These are phyloP conservation scores for Platycheirus albimanus DNA, from an alignment of 2,888 invertebrate species.

Conservation along the genomic window DNA sequence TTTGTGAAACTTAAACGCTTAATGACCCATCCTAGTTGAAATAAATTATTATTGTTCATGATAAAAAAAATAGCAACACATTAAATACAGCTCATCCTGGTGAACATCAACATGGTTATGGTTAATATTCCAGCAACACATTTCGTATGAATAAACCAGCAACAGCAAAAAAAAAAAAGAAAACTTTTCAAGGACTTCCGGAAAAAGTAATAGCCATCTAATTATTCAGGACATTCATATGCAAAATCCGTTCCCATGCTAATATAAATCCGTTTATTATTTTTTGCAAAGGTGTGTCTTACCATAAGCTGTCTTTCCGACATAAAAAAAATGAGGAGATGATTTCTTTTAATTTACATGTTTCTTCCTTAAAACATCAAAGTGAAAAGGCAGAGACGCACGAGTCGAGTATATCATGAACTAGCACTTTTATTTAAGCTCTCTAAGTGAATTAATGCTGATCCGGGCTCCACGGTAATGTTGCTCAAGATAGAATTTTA, in stretches of 20 bases:
- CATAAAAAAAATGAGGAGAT: too few species aligned
- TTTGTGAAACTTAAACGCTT: too few species aligned
- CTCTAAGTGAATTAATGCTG: too few species aligned
- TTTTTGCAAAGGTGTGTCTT: background rate
- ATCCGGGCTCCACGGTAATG: too few species aligned
- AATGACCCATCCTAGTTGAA: too few species aligned
- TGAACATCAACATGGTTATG: background rate
- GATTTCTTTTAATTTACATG: background rate
- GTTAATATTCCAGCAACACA: background rate
- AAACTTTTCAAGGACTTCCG: background rate
- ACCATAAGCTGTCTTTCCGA: background rate
- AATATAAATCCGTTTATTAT: background rate
- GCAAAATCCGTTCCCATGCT: background rate
- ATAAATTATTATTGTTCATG: too few species aligned
- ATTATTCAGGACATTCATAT: slow-evolving; percentile 1
- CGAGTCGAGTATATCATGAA: too few species aligned
- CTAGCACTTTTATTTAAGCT: too few species aligned
- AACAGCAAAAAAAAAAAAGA: background rate
- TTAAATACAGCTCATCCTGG: too few species aligned
- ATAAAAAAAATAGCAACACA: too few species aligned
- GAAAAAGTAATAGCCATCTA: background rate
- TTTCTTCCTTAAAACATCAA: background rate
- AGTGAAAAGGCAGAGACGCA: background rate
- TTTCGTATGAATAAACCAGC: too few species aligned
- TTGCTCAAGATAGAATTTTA: too few species aligned